Conservation (phyloP, 2,113 vertebrate genomes). For the Dromas ardeola region DNA sequence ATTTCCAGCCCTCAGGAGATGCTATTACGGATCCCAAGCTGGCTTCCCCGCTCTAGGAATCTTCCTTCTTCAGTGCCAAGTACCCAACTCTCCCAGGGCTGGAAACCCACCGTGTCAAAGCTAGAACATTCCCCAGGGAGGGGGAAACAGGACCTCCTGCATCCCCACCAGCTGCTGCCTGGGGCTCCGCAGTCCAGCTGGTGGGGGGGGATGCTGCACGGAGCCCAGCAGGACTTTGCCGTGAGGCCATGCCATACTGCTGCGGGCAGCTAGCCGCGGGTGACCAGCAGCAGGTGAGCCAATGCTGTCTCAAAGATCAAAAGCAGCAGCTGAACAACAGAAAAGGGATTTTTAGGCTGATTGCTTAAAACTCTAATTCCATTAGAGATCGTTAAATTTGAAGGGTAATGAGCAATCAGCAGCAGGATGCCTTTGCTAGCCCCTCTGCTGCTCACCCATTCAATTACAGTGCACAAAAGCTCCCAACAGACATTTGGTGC, state of each 20-base stretch:
- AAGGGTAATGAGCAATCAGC: background rate
- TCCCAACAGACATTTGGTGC: background rate
- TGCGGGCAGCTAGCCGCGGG: background rate
- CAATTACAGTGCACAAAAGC: background rate
- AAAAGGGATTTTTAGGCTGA: background rate
- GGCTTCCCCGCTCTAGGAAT: background rate
- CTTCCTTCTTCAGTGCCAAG: background rate
- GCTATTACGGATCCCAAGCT: background rate
- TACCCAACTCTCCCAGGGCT: background rate
- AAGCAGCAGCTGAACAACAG: background rate
- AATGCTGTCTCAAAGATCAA: background rate
- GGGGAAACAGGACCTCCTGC: background rate
- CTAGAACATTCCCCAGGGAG: background rate
- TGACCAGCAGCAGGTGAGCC: background rate
- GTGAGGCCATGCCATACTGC: background rate
- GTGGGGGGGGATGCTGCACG: background rate
- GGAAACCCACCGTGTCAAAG: background rate
- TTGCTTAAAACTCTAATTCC: background rate
- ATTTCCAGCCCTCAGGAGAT: background rate
- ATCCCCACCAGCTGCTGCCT: background rate
- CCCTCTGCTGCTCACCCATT: background rate
- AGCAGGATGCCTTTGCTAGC: background rate
- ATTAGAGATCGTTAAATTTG: background rate
- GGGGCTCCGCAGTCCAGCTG: background rate
- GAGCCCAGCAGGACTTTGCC: fast-evolving